phyloP scores from a whole-genome alignment of 2,797 vertebrate species.

The Urosaurus nigricauda region DNA sequence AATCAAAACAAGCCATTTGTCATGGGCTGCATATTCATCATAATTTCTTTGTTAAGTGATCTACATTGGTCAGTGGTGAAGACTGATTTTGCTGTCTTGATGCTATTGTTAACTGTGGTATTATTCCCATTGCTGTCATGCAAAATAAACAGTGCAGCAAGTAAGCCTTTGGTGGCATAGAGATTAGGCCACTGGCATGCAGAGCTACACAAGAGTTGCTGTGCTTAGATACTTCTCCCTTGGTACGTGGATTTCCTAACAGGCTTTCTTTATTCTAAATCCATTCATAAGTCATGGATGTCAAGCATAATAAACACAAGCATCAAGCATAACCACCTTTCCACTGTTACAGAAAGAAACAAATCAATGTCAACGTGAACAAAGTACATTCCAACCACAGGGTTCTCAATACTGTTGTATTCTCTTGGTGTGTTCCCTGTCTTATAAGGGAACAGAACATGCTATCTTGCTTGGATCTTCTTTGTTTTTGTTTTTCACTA shows the following conservation, averaged over 20 bases:
- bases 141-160: slow-evolving; percentile 17
- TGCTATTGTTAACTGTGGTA: slow-evolving; percentile 4
- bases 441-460: not conserved
- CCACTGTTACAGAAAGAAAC: not conserved
- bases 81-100: slow-evolving; percentile 21
- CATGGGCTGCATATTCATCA: slow-evolving; percentile 24
- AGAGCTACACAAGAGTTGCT: not conserved
- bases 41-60: slow-evolving; percentile 14
- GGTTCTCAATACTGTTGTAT: too few relatives aligned
- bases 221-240: not conserved
- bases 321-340: not conserved
- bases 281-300: slow-evolving; percentile 11
- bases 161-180: not conserved
- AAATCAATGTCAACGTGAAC: not conserved
- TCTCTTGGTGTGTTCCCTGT: not conserved
- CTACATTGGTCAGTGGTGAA: not conserved
- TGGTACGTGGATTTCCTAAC: not conserved
- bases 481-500: not conserved
- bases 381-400: not conserved
- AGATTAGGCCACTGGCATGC: not conserved
- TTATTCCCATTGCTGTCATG: slow-evolving; percentile 5
- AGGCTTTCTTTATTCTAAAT: not conserved
- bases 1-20: slow-evolving; percentile 31
- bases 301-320: not conserved
- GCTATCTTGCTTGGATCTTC: not conserved